Percentiles rank a stretch among this genome's conserved stretches.
These are phyloP conservation scores for Drosophila mulleri DNA, from an alignment of 2,888 invertebrate species.

Conservation along the genomic window DNA sequence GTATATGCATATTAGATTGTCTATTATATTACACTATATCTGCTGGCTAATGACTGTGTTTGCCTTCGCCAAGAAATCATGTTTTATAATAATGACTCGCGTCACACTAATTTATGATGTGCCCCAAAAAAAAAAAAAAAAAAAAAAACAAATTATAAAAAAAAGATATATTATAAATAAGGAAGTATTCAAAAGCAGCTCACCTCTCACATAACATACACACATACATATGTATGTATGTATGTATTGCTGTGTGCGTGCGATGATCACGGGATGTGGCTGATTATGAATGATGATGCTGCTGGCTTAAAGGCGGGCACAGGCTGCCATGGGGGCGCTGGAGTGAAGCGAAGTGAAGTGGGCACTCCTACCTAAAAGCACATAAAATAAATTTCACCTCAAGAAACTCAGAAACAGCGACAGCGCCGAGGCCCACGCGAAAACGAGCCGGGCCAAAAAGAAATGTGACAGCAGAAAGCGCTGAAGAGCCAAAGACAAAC, in stretches of 20 bases:
- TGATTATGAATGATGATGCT: conserved; percentile 34
- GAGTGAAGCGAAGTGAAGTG: conserved; percentile 10
- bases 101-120: conserved; percentile 29
- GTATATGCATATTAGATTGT: conserved; percentile 1
- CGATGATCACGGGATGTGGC: conserved; percentile 32
- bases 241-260: not conserved
- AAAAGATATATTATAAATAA: conserved; percentile 25
- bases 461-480: conserved; percentile 71
- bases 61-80: conserved; percentile 60
- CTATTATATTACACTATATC: conserved; percentile 27
- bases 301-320: conserved; percentile 1
- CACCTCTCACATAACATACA: conserved; percentile 11
- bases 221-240: not conserved
- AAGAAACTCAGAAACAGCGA: conserved; percentile 43
- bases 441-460: conserved; percentile 34
- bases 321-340: conserved; percentile 5
- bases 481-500: conserved; percentile 36
- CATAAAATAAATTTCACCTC: conserved; percentile 67
- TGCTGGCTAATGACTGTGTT: conserved; percentile 42
- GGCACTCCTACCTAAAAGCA: conserved; percentile 54
- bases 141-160: conserved; percentile 21
- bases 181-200: conserved; percentile 47
- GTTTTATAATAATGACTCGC: conserved; percentile 44
- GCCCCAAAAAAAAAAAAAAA: conserved; percentile 23
- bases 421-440: conserved; percentile 39